phyloP scores from a whole-genome alignment of 2,113 vertebrate genomes.

The Cinclus cinclus region DNA sequence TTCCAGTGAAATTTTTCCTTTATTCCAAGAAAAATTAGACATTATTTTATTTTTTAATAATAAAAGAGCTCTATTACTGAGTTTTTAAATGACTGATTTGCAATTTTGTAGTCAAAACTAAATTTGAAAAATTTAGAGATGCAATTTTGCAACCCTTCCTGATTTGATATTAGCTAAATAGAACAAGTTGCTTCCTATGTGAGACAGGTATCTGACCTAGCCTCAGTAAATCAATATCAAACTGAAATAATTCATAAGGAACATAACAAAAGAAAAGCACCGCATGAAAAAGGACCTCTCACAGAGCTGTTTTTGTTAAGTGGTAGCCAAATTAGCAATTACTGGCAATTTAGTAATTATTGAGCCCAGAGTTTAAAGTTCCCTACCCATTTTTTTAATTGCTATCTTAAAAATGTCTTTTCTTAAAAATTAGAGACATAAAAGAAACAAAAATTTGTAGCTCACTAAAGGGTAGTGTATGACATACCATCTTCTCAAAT shows the following conservation, averaged over 20 bases:
- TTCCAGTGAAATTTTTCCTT: neutral
- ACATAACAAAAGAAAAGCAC: neutral
- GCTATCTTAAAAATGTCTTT: neutral
- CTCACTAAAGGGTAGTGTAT: neutral
- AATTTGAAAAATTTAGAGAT: neutral
- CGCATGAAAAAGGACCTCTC: neutral
- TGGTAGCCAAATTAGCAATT: neutral
- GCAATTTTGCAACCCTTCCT: neutral
- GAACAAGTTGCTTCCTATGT: neutral
- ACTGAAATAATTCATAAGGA: neutral
- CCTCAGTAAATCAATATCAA: neutral
- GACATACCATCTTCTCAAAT: neutral
- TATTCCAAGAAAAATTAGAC: neutral
- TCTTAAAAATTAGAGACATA: neutral
- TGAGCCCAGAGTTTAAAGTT: conserved; percentile 6
- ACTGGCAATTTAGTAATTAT: neutral
- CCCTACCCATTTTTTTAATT: neutral
- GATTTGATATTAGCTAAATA: neutral
- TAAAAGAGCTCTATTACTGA: neutral
- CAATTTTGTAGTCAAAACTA: neutral
- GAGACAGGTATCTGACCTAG: neutral
- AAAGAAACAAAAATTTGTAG: neutral
- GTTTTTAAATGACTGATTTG: neutral
- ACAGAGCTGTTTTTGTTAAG: neutral
- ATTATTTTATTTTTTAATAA: neutral